Evolutionary conservation across 2,113 vertebrate species (phyloP).

Genomic region (Tragelaphus scriptus): DNA sequence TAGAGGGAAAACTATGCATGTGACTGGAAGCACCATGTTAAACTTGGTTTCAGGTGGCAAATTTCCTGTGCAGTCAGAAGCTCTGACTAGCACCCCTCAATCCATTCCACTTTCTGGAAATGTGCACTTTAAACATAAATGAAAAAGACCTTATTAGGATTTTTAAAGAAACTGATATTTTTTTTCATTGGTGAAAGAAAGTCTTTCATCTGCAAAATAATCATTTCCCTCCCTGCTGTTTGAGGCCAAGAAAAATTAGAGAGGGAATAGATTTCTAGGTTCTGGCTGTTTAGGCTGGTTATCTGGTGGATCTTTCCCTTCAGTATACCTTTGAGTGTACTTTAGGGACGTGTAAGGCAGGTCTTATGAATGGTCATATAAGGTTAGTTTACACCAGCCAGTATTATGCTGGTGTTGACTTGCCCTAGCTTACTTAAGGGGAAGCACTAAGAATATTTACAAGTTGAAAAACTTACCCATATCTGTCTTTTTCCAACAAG

Average conservation of each 20-base stretch:
- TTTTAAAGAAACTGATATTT: slow-evolving; percentile 36
- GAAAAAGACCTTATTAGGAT: not conserved
- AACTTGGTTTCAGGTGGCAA: slow-evolving; percentile 25
- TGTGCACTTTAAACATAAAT: slow-evolving; percentile 6
- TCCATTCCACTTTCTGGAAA: slow-evolving; percentile 36
- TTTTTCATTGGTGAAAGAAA: not conserved
- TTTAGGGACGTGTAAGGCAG: not conserved
- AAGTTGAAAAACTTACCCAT: slow-evolving; percentile 6
- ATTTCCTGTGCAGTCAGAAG: slow-evolving; percentile 23
- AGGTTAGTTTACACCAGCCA: not conserved
- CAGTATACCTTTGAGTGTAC: not conserved
- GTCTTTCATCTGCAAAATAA: slow-evolving; percentile 14
- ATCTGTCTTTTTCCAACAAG: not conserved
- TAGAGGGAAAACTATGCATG: not conserved
- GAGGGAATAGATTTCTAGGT: not conserved
- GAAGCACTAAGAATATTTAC: slow-evolving; percentile 26
- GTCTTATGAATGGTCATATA: not conserved
- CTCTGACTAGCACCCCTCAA: not conserved
- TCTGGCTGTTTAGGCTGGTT: not conserved
- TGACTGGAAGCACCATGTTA: slow-evolving; percentile 25
- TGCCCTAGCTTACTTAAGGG: not conserved
- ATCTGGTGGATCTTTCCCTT: not conserved
- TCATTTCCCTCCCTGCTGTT: not conserved
- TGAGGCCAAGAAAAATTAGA: not conserved
- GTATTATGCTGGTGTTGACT: not conserved